A percentile compares a stretch with the other conserved stretches of the same genome.
These are phyloP conservation scores for Loxodonta africana DNA, from an alignment of 2,113 vertebrate species.

Conservation along the genomic window DNA sequence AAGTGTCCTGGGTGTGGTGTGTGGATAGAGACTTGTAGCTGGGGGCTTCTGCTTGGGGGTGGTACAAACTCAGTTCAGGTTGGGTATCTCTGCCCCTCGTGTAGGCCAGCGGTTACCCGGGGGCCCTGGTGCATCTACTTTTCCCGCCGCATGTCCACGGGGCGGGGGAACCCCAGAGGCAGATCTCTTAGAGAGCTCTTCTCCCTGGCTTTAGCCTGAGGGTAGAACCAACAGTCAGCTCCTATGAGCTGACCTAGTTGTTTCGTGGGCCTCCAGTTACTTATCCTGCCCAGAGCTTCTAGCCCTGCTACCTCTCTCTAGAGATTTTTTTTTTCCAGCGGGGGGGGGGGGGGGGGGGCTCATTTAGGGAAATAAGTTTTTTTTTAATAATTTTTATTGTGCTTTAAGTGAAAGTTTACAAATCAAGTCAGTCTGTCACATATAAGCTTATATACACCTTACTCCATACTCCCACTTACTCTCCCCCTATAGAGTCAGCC, in stretches of 20 bases:
- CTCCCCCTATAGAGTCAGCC: too few relatives aligned
- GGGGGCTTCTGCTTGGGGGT: background rate
- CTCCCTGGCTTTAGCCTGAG: background rate
- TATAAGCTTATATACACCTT: too few relatives aligned
- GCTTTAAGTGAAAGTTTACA: too few relatives aligned
- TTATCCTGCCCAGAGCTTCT: background rate
- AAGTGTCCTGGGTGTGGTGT: background rate
- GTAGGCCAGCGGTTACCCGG: background rate
- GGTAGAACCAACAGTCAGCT: background rate
- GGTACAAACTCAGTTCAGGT: background rate
- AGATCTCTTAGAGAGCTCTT: background rate
- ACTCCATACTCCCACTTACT: too few relatives aligned
- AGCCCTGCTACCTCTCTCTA: background rate
- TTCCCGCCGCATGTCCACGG: background rate
- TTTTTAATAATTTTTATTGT: too few relatives aligned
- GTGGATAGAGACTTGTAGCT: background rate
- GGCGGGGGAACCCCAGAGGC: background rate
- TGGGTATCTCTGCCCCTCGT: background rate
- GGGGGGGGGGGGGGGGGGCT: background rate
- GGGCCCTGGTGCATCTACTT: background rate
- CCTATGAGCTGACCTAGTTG: background rate
- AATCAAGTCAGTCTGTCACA: too few relatives aligned
- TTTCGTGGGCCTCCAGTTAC: background rate
- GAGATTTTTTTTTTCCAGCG: background rate
- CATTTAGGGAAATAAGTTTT: background rate